Conservation (phyloP, 2,113 vertebrate species). For the Forbesichthys agassizii region DNA sequence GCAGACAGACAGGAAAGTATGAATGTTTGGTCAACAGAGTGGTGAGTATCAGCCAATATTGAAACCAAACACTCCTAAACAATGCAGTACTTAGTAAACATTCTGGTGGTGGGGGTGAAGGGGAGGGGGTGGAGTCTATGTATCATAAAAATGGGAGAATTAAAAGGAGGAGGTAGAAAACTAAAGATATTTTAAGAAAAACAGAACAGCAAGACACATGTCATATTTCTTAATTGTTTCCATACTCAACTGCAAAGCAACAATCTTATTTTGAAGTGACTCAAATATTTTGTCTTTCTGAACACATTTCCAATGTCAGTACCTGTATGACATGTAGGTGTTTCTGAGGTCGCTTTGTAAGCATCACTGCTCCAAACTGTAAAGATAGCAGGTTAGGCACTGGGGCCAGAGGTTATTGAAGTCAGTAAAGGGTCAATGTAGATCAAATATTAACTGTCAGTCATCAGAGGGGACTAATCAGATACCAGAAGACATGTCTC, state of each 20-base stretch:
- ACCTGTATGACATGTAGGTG: no score
- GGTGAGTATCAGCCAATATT: constrained; percentile 56
- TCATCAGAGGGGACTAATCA: constrained; percentile 42
- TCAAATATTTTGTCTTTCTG: no score
- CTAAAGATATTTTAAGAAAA: constrained; percentile 10
- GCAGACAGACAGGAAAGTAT: constrained; percentile 39
- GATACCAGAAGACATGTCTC: constrained; percentile 1
- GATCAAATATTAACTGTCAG: constrained; percentile 61
- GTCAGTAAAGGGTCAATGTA: constrained; percentile 8
- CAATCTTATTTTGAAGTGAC: neutral
- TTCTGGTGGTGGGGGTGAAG: constrained; percentile 29
- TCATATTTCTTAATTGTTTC: neutral
- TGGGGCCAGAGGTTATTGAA: constrained; percentile 9
- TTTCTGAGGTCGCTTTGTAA: no score
- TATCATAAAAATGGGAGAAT: constrained; percentile 35
- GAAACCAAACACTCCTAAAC: constrained; percentile 52
- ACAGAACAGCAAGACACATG: neutral
- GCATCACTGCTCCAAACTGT: no score
- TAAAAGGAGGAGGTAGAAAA: constrained; percentile 2
- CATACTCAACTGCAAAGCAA: constrained; percentile 3
- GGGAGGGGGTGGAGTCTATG: constrained; percentile 23
- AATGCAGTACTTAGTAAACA: constrained; percentile 45
- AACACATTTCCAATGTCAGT: no score
- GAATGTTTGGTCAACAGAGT: constrained; percentile 48
- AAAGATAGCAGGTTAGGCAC: no score